Evolutionary conservation across 1,140 invertebrate species (phyloP).

Genomic region (Cylas formicarius): DNA sequence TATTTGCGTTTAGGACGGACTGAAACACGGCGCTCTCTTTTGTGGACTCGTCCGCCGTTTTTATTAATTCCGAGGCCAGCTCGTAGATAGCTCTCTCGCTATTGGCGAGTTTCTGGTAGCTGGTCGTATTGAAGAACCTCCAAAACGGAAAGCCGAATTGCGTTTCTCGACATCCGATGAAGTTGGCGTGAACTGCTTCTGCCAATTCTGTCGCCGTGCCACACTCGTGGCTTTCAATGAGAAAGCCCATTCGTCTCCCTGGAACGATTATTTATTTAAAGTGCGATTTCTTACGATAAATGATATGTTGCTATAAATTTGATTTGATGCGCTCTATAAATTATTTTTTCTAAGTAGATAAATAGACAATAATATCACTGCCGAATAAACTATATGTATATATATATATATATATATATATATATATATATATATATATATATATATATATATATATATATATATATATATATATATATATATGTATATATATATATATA

Average conservation of each 20-base stretch:
- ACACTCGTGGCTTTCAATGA: slow-evolving; percentile 55
- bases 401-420: too few species aligned
- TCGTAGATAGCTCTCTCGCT: slow-evolving; percentile 78
- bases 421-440: too few species aligned
- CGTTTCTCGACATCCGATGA: slow-evolving; percentile 67
- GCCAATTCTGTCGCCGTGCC: slow-evolving; percentile 52
- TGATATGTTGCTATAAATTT: too few species aligned
- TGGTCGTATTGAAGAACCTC: slow-evolving; percentile 68
- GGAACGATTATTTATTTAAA: too few species aligned
- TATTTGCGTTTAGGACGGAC: slow-evolving; percentile 61
- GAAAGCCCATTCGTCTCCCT: slow-evolving; percentile 70
- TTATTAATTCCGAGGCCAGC: slow-evolving; percentile 71
- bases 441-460: too few species aligned
- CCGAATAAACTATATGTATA: too few species aligned
- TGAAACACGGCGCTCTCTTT: slow-evolving; percentile 60
- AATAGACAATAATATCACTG: too few species aligned
- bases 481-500: too few species aligned
- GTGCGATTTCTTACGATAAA: too few species aligned
- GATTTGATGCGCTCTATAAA: too few species aligned
- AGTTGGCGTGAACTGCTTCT: slow-evolving; percentile 64
- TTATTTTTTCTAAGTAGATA: too few species aligned
- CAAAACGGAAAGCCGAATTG: slow-evolving; percentile 76
- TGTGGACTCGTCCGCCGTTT: slow-evolving; percentile 57
- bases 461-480: too few species aligned
- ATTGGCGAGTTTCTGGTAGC: slow-evolving; percentile 62